phyloP scores from a whole-genome alignment of 2,888 invertebrate species.

The Hemicrepidius hirtus region DNA sequence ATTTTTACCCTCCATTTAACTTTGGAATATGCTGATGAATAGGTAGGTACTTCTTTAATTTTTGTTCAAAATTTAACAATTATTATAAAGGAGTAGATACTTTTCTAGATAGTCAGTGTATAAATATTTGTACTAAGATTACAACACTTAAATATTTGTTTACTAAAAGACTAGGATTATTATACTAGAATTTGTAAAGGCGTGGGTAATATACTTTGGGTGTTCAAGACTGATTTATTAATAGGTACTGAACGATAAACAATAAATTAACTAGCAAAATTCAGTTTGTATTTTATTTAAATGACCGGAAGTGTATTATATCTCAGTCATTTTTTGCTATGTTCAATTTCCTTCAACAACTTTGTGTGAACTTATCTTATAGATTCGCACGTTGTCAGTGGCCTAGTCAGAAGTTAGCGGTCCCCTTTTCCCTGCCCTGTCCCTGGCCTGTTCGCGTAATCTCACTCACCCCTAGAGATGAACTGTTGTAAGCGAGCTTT shows the following conservation, averaged over 20 bases:
- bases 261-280: background rate
- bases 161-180: too few species aligned
- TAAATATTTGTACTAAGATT: too few species aligned
- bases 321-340: constrained; percentile 20
- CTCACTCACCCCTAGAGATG: constrained; percentile 55
- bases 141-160: too few species aligned
- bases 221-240: too few species aligned
- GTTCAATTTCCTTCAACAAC: constrained; percentile 25
- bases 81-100: constrained; percentile 6
- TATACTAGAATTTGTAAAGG: too few species aligned
- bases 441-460: constrained; percentile 43
- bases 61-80: constrained; percentile 9
- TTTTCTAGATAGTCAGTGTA: too few species aligned
- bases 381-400: constrained; percentile 47
- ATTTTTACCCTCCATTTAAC: constrained; percentile 13
- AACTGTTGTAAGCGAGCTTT: constrained; percentile 53
- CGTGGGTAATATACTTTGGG: too few species aligned
- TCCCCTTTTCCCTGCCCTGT: constrained; percentile 37
- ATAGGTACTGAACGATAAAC: too few species aligned
- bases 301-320: background rate
- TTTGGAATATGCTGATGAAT: constrained; percentile 20
- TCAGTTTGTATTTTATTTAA: background rate
- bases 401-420: constrained; percentile 38
- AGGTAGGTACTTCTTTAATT: constrained; percentile 14
- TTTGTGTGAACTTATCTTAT: constrained; percentile 32